Conservation (phyloP, 1,140 invertebrate species). For the Yoshiicerus persimilis region DNA sequence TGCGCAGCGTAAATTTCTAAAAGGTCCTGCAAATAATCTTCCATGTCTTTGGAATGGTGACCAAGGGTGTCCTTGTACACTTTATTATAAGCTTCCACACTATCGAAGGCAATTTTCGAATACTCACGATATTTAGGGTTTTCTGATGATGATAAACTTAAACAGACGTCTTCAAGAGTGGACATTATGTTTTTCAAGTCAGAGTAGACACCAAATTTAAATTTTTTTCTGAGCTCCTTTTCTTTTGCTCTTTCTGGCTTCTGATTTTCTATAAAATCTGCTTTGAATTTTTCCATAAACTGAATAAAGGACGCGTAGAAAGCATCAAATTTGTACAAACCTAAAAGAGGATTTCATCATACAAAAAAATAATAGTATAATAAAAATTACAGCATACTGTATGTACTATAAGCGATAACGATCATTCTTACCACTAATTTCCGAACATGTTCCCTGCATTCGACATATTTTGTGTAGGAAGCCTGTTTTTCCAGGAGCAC, state of each 20-base stretch:
- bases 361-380: neutral
- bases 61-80: neutral
- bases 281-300: neutral
- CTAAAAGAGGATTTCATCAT: neutral
- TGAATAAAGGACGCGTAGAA: neutral
- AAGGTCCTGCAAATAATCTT: neutral
- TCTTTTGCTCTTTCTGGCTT: too few relatives aligned
- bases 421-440: neutral
- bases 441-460: neutral
- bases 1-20: neutral
- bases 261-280: neutral
- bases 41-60: neutral
- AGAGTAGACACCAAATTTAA: neutral
- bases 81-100: neutral
- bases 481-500: neutral
- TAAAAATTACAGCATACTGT: neutral
- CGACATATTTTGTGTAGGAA: neutral
- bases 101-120: neutral
- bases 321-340: neutral
- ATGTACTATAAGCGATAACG: neutral
- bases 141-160: neutral
- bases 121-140: neutral
- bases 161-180: too few relatives aligned
- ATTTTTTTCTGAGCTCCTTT: neutral
- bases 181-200: neutral